Evolutionary conservation across 2,113 vertebrate species (phyloP), one percentile per base, ranked within the genome.

Genomic region (Brachyistius frenatus): DNA sequence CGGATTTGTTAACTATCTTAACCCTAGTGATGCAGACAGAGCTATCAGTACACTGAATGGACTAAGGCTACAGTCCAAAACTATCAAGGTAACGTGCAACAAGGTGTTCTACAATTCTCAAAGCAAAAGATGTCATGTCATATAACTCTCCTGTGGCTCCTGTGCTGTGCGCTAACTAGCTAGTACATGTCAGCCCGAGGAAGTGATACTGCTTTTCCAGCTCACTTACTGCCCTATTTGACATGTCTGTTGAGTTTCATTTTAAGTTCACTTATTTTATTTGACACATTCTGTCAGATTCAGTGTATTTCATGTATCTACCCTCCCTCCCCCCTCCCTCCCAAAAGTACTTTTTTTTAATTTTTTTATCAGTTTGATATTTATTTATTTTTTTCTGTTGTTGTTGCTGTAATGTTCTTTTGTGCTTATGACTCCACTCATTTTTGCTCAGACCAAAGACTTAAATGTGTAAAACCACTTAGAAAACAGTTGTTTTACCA

Each of bases 61-160:
- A 94, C 94, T 99, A 95, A 96, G 98, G 90, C 97, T 99, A 90
- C 98, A 99, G 94, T 99, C 98, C 91, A 99, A 99, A 96, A 99
- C 98, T 85, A 99, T 99, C 93, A 99, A 99, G 98, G 98, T 99
- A 98, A 95, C 91, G 94, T 95, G 93, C 93, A 87, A 91, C 84
- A 91, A 94, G 94, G 94, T 95, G 93, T 94, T 95, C 93, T 94
- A 92, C 93, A 92, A 93, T 88, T 92, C 84, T 93, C 91, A 92
- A 93, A 91, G 84, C 87, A 92, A 91, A 23, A 88, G 90, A 91
- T 93, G 87, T 93, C 82, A 90, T 94, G 90, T 93, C 88, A 84
- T 90, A 76, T 85, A 90, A 89, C 78, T 80, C 84, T 88, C 81
- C 84, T 86, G 78, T 91, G 91, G 91, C 88, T 86, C 88, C 82